Percentiles rank a stretch among this genome's conserved stretches.
Conservation (phyloP, 2,113 vertebrate species). For the Actenoides lindsayi region DNA sequence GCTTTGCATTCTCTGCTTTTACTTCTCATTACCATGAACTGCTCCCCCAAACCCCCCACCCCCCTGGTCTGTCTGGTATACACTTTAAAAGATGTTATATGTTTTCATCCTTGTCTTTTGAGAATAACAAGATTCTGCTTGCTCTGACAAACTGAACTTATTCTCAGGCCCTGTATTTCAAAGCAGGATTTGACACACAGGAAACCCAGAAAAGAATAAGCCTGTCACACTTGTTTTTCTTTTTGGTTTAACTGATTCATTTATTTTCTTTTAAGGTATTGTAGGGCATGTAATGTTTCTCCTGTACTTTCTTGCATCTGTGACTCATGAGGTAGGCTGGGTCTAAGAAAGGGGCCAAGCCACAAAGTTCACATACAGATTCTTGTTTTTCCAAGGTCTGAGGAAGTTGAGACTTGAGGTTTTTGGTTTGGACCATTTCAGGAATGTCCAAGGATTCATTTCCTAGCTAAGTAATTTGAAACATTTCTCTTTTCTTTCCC, state of each 20-base stretch:
- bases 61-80: neutral
- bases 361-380: neutral
- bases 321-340: neutral
- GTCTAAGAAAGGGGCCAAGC: neutral
- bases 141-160: neutral
- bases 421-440: neutral
- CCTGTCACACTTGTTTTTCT: neutral
- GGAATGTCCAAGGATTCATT: neutral
- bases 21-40: neutral
- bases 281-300: neutral
- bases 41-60: too few species aligned
- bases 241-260: slow-evolving; percentile 26
- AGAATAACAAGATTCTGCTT: neutral
- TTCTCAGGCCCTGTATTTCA: neutral
- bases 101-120: neutral
- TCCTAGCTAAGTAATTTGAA: neutral
- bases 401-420: neutral
- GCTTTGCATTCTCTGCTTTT: neutral
- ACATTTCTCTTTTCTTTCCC: neutral
- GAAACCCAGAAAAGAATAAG: neutral
- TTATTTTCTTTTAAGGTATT: slow-evolving; percentile 19
- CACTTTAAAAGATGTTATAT: neutral
- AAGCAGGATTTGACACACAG: slow-evolving; percentile 7
- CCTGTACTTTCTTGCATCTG: neutral
- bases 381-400: neutral